Evolutionary conservation across 2,113 vertebrate species (phyloP).

Genomic region (Oryzias melastigma): DNA sequence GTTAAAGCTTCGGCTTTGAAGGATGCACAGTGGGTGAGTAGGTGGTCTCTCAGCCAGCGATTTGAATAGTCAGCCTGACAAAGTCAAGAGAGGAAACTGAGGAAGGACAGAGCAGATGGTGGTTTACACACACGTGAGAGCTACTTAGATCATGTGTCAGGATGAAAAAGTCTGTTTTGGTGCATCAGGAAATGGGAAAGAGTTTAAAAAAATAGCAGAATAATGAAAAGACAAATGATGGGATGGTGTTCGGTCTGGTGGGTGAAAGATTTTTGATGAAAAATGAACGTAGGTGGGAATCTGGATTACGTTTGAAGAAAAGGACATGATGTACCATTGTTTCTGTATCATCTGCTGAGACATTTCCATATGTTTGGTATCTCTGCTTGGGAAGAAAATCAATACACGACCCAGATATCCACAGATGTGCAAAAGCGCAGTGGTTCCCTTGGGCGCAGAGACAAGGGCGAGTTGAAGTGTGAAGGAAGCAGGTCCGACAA

Average conservation of each 20-base stretch:
- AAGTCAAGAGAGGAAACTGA: conserved; percentile 15
- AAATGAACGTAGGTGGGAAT: conserved; percentile 15
- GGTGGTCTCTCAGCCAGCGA: conserved; percentile 36
- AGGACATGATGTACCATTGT: not conserved
- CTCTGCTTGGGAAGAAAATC: not conserved
- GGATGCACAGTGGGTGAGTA: conserved; percentile 32
- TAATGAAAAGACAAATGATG: conserved; percentile 28
- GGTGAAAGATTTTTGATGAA: conserved; percentile 2
- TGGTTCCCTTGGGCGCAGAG: not conserved
- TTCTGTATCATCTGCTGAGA: not conserved
- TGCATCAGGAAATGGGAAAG: conserved; percentile 43
- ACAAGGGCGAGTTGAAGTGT: not conserved
- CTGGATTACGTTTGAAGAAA: conserved; percentile 1
- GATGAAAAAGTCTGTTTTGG: conserved; percentile 53
- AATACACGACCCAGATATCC: conserved; percentile 14
- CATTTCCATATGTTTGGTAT: conserved; percentile 8
- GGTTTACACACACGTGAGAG: conserved; percentile 26
- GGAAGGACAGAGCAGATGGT: conserved; percentile 45
- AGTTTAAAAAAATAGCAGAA: conserved; percentile 22
- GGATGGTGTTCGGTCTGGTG: not conserved
- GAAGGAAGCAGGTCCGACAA: conserved; percentile 10
- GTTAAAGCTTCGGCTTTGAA: conserved; percentile 41
- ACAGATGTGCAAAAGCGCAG: conserved; percentile 18
- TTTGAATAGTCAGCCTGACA: conserved; percentile 33
- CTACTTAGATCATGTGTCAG: conserved; percentile 39